phyloP scores from a whole-genome alignment of 2,797 vertebrate species.

The Sandelia bainsii region DNA sequence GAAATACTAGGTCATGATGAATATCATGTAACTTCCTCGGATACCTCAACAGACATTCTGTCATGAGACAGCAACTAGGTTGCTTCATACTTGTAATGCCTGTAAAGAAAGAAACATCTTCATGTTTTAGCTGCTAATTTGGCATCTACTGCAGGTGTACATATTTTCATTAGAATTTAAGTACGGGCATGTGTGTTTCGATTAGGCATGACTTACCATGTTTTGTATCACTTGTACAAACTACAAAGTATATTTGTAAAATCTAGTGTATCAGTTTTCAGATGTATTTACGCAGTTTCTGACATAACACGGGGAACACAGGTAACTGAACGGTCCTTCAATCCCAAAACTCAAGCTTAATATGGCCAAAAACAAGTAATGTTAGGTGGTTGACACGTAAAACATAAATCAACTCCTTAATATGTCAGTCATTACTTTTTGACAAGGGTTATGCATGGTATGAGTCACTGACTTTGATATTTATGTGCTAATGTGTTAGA shows the following conservation, averaged over 20 bases:
- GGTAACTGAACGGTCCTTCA: constrained; percentile 5
- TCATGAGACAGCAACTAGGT: background rate
- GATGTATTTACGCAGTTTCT: background rate
- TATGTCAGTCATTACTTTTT: constrained; percentile 48
- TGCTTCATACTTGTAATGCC: background rate
- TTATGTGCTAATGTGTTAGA: constrained; percentile 33
- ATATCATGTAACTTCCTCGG: constrained; percentile 1
- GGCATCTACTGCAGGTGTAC: constrained; percentile 5
- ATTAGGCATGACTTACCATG: background rate
- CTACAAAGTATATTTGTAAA: background rate
- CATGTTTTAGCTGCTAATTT: constrained; percentile 6
- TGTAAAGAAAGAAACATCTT: background rate
- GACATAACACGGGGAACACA: background rate
- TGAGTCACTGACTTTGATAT: constrained; percentile 41
- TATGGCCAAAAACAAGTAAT: constrained; percentile 25
- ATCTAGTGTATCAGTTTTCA: constrained; percentile 2
- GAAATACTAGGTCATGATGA: constrained; percentile 10
- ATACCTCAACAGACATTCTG: background rate
- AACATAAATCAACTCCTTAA: constrained; percentile 59
- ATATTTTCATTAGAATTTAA: constrained; percentile 14
- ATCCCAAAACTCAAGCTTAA: constrained; percentile 10
- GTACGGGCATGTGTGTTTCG: constrained; percentile 2
- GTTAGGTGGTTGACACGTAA: constrained; percentile 22
- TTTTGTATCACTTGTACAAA: background rate
- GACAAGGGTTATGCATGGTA: constrained; percentile 37